Conservation (phyloP, 2,797 vertebrate species). For the Adrianichthys oophorus region DNA sequence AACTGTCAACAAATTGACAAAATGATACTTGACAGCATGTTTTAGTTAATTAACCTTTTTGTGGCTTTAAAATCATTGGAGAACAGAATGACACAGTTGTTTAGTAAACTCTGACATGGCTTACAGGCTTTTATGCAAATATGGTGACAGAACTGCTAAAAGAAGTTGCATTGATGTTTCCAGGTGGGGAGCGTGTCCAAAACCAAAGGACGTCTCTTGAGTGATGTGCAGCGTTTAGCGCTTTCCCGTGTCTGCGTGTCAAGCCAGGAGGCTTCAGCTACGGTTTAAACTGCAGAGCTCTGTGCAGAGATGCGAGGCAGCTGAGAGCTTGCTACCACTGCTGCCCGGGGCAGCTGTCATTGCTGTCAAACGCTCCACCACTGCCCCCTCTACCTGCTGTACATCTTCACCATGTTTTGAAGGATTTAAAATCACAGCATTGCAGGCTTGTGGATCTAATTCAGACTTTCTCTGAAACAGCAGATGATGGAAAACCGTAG, state of each 20-base stretch:
- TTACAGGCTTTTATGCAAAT: background rate
- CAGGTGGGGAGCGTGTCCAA: constrained; percentile 1
- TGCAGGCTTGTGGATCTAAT: constrained; percentile 4
- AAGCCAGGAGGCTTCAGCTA: constrained; percentile 17
- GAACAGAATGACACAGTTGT: background rate
- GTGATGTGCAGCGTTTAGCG: constrained; percentile 5
- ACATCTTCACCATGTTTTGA: constrained; percentile 20
- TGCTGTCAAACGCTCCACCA: constrained; percentile 21
- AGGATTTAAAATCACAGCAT: constrained; percentile 25
- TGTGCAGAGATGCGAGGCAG: constrained; percentile 29
- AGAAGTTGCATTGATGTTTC: background rate
- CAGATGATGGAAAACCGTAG: constrained; percentile 2
- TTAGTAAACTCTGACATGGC: background rate
- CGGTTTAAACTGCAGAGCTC: constrained; percentile 17
- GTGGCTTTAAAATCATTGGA: background rate
- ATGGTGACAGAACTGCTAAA: background rate
- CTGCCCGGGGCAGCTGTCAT: constrained; percentile 48
- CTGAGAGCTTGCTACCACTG: constrained; percentile 41
- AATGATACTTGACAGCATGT: background rate
- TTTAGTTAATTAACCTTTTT: background rate
- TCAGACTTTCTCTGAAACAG: constrained; percentile 18
- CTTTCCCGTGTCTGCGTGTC: background rate
- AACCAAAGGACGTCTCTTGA: background rate
- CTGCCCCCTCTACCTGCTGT: constrained; percentile 29
- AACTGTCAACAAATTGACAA: constrained; percentile 3